Conservation (phyloP, 2,888 invertebrate genomes). For the Gibbula magus region DNA sequence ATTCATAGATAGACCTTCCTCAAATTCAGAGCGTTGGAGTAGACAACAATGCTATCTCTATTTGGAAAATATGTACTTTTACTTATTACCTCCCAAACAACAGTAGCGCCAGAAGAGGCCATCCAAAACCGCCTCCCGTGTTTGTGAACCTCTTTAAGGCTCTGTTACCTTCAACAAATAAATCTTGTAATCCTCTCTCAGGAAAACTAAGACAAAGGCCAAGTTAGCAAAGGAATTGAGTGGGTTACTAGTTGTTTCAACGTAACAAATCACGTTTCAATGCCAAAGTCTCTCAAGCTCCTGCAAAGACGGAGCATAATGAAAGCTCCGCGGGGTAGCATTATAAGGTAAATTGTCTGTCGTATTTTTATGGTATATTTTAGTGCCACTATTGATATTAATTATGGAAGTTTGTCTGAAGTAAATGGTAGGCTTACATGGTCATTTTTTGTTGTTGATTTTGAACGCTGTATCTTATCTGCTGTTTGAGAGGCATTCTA, state of each 20-base stretch:
- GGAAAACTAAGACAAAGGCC: slow-evolving; percentile 11
- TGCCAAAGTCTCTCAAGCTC: neutral
- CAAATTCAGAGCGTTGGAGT: no score
- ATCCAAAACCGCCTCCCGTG: neutral
- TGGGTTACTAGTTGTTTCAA: neutral
- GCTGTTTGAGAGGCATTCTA: no score
- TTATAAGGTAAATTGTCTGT: neutral
- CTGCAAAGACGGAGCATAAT: neutral
- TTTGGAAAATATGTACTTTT: no score
- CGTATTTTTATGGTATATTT: neutral
- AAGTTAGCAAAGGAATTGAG: slow-evolving; percentile 10
- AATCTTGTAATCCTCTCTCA: slow-evolving; percentile 2
- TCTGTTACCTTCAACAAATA: neutral
- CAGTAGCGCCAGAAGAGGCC: neutral
- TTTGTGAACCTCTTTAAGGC: neutral
- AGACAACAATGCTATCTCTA: no score
- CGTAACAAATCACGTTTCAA: neutral
- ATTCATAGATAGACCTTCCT: no score
- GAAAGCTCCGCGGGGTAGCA: neutral
- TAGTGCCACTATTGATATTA: neutral
- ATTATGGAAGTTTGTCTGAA: no score
- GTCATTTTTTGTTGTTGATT: no score
- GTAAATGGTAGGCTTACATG: no score
- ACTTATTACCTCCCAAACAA: no score
- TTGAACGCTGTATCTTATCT: no score